These are phyloP conservation scores for Pangasianodon hypophthalmus DNA, from an alignment of 2,113 vertebrate species.

Conservation along the genomic window DNA sequence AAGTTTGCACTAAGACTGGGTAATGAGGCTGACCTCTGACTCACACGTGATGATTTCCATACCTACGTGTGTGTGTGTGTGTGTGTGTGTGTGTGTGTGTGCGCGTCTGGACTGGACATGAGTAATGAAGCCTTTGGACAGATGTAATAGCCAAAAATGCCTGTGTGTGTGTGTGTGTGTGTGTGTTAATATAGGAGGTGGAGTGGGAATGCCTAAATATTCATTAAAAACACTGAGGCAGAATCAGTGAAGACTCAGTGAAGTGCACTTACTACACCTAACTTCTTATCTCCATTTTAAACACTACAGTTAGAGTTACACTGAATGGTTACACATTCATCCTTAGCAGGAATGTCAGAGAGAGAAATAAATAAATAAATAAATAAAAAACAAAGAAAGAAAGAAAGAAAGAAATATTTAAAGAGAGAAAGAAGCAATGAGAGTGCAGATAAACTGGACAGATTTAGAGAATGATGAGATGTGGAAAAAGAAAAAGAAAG, in stretches of 20 bases:
- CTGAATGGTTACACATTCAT: too few relatives aligned
- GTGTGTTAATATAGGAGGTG: slow-evolving; percentile 59
- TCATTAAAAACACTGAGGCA: too few relatives aligned
- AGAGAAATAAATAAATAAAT: too few relatives aligned
- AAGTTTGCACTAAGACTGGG: slow-evolving; percentile 97
- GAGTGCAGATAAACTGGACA: too few relatives aligned
- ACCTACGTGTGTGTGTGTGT: slow-evolving; percentile 68
- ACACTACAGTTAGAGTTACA: too few relatives aligned
- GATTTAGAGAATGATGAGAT: neutral
- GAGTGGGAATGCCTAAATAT: slow-evolving; percentile 62
- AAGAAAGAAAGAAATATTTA: too few relatives aligned
- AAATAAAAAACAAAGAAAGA: too few relatives aligned
- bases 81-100: slow-evolving; percentile 65
- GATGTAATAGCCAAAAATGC: slow-evolving; percentile 92
- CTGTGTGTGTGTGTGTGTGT: slow-evolving; percentile 61
- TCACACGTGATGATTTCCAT: slow-evolving; percentile 94
- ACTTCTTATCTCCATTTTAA: too few relatives aligned
- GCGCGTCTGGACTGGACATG: slow-evolving; percentile 87
- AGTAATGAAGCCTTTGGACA: slow-evolving; percentile 96
- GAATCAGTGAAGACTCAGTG: too few relatives aligned
- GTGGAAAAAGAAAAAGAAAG: neutral
- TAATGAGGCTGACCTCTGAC: slow-evolving; percentile 99
- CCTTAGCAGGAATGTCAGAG: too few relatives aligned
- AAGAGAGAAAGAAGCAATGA: too few relatives aligned
- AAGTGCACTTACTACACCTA: neutral